These are phyloP conservation scores for Melieria picta DNA, from an alignment of 2,888 invertebrate species.

Conservation along the genomic window DNA sequence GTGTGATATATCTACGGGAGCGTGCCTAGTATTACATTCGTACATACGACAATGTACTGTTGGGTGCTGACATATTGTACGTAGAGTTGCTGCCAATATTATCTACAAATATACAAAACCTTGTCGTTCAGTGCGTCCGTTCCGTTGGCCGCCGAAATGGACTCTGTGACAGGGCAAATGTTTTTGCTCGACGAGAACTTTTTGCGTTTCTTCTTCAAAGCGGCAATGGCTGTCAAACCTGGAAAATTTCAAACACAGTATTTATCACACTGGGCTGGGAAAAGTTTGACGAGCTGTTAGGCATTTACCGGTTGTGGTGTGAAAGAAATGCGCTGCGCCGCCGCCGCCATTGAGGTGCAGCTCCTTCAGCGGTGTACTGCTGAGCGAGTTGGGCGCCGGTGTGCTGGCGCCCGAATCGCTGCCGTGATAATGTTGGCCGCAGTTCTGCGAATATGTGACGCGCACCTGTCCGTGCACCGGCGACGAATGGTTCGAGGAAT, in stretches of 20 bases:
- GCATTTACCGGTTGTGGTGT: constrained; percentile 57
- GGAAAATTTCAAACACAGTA: not conserved
- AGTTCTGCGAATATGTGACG: constrained; percentile 61
- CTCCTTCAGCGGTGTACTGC: constrained; percentile 34
- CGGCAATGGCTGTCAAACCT: constrained; percentile 72
- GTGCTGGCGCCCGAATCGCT: not conserved
- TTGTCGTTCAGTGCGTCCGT: constrained; percentile 56
- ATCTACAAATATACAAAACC: constrained; percentile 54
- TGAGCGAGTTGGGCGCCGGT: constrained; percentile 27
- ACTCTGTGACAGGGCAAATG: constrained; percentile 70
- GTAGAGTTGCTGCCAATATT: constrained; percentile 36
- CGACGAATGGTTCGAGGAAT: constrained; percentile 70
- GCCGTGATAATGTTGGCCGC: constrained; percentile 47
- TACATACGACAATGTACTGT: not conserved
- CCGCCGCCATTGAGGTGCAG: constrained; percentile 37
- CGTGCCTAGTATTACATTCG: not conserved
- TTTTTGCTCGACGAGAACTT: constrained; percentile 84
- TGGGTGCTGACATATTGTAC: too few relatives aligned
- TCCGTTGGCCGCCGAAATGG: constrained; percentile 56
- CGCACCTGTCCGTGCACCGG: constrained; percentile 77
- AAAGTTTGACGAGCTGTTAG: not conserved
- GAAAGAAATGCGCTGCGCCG: constrained; percentile 59
- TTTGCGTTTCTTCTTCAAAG: constrained; percentile 82
- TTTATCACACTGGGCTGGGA: not conserved
- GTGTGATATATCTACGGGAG: too few relatives aligned